Percentiles rank a stretch among this genome's conserved stretches.
Evolutionary conservation across 1,140 invertebrate species (phyloP).

Genomic region (Drosophila arizonae): DNA sequence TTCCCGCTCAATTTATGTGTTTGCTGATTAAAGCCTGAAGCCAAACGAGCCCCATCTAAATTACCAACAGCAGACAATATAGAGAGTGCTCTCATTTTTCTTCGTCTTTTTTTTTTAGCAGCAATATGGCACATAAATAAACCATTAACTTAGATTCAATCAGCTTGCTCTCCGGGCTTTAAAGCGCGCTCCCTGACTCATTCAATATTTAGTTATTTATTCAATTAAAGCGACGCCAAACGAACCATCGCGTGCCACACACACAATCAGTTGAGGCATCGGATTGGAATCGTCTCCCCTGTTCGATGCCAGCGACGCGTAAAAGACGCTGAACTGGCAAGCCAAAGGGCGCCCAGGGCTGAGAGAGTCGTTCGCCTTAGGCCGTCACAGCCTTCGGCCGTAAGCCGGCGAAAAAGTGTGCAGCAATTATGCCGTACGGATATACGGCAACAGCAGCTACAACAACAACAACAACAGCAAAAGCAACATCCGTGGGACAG

Average conservation of each 20-base stretch:
- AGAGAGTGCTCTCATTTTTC: too few relatives aligned
- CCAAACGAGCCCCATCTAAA: conserved; percentile 6
- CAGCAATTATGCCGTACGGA: conserved; percentile 38
- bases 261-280: conserved; percentile 16
- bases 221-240: conserved; percentile 57
- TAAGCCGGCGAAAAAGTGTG: conserved; percentile 33
- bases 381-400: conserved; percentile 18
- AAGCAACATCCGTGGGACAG: conserved; percentile 20
- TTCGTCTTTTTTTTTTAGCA: neutral
- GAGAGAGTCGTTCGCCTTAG: neutral
- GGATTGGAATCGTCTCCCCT: conserved; percentile 20
- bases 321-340: conserved; percentile 49
- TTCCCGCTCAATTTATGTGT: conserved; percentile 29
- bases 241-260: conserved; percentile 28
- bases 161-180: too few relatives aligned
- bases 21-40: conserved; percentile 26
- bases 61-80: neutral
- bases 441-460: conserved; percentile 9
- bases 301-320: conserved; percentile 34
- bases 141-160: too few relatives aligned
- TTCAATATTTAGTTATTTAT: conserved; percentile 24
- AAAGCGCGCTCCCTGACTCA: neutral
- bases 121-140: conserved; percentile 12
- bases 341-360: neutral
- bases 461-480: conserved; percentile 6